Conservation (phyloP, 1,140 invertebrate species). For the Periplaneta americana region DNA sequence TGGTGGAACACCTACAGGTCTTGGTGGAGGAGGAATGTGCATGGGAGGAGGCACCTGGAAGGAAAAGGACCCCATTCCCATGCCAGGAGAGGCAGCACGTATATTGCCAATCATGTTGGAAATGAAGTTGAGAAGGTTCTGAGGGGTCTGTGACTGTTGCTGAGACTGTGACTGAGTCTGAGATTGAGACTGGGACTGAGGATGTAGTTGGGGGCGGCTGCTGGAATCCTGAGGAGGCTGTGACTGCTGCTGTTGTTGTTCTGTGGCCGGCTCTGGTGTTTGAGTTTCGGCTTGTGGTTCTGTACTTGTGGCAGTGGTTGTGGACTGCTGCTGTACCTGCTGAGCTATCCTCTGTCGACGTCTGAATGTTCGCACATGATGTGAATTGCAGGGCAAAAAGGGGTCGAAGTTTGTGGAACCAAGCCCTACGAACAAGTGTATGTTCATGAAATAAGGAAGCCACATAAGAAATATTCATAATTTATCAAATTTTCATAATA, state of each 20-base stretch:
- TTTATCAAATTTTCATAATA: too few relatives aligned
- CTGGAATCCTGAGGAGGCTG: background rate
- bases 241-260: background rate
- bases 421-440: slow-evolving; percentile 4
- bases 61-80: background rate
- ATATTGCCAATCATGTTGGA: background rate
- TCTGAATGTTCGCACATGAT: slow-evolving; percentile 42
- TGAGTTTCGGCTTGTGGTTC: background rate
- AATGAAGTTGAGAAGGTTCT: background rate
- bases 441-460: too few relatives aligned
- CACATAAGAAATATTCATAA: too few relatives aligned
- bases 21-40: background rate
- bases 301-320: slow-evolving; percentile 1
- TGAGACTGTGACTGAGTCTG: background rate
- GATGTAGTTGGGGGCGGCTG: background rate
- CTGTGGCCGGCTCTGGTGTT: background rate
- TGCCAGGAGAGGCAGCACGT: background rate
- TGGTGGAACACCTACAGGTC: too few relatives aligned
- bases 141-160: background rate
- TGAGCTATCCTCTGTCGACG: background rate
- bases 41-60: background rate
- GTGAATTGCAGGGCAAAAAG: slow-evolving; percentile 61
- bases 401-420: slow-evolving; percentile 49
- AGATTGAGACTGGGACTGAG: background rate
- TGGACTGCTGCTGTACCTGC: background rate